A percentile compares a stretch with the other conserved stretches of the same genome.
These are phyloP conservation scores for Paramormyrops kingsleyae DNA, from an alignment of 2,113 vertebrate genomes.

Conservation along the genomic window DNA sequence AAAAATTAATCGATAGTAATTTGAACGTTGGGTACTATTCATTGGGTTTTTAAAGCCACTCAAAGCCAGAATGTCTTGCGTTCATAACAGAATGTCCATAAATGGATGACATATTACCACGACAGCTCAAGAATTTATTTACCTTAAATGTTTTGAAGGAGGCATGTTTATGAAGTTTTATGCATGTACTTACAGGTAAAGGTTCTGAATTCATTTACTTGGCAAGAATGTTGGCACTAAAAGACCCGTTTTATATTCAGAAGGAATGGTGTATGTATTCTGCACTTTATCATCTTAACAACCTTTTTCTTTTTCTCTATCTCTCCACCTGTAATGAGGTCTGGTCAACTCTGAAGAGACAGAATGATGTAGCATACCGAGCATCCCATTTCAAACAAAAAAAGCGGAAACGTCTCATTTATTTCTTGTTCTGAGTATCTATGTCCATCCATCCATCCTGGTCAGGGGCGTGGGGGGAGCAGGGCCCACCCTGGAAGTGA, in stretches of 20 bases:
- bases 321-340: slow-evolving; percentile 14
- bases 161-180: background rate
- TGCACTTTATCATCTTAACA: slow-evolving; percentile 9
- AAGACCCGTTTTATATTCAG: slow-evolving; percentile 15
- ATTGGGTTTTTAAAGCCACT: background rate
- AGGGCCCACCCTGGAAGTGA: background rate
- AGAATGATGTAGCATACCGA: background rate
- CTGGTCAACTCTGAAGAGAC: background rate
- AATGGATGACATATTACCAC: background rate
- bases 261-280: slow-evolving; percentile 1
- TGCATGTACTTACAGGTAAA: background rate
- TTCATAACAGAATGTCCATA: background rate
- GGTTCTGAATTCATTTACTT: slow-evolving; percentile 18
- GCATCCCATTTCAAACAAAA: background rate
- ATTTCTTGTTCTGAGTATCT: background rate
- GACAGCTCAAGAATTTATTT: background rate
- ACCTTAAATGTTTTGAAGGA: background rate
- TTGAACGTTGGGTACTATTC: background rate
- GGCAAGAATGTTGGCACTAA: background rate
- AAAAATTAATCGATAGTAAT: background rate
- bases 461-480: background rate
- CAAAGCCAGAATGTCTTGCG: background rate
- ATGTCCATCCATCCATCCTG: background rate
- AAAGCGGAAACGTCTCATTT: background rate
- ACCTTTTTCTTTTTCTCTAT: slow-evolving; percentile 4